Percentiles rank a stretch among this genome's conserved stretches.
These are phyloP conservation scores for Dendrocincla tyrannina DNA, from an alignment of 2,797 vertebrate genomes.

Conservation along the genomic window DNA sequence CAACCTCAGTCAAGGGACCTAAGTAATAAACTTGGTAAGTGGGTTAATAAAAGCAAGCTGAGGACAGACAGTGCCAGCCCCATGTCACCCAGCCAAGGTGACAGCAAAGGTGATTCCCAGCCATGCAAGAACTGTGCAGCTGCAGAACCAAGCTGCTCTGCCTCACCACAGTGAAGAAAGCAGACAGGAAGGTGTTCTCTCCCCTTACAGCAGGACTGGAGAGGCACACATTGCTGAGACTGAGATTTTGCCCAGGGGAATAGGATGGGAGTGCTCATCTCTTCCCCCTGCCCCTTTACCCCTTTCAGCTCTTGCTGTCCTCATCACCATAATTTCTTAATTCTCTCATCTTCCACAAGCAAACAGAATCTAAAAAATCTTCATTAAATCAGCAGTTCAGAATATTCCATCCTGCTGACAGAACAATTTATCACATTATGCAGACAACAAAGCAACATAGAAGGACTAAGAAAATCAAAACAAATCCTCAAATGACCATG, in stretches of 20 bases:
- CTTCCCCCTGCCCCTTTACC: rapidly evolving
- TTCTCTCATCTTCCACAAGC: neutral
- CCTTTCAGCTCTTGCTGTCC: neutral
- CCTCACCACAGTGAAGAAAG: neutral
- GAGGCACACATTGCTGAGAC: neutral
- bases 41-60: neutral
- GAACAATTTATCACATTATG: neutral
- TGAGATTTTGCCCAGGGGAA: neutral
- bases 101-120: neutral
- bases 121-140: neutral
- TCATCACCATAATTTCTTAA: neutral
- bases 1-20: neutral
- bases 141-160: neutral
- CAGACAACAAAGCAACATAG: neutral
- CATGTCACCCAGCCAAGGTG: neutral
- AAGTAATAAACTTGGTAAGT: neutral
- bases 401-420: constrained; percentile 11
- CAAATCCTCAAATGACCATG: constrained; percentile 17
- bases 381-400: neutral
- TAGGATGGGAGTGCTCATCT: neutral
- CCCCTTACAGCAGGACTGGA: neutral
- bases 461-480: neutral
- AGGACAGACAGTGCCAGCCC: rapidly evolving
- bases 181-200: neutral
- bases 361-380: neutral